Evolutionary conservation across 2,797 vertebrate genomes (phyloP).

Genomic region (Phrynocephalus forsythii): DNA sequence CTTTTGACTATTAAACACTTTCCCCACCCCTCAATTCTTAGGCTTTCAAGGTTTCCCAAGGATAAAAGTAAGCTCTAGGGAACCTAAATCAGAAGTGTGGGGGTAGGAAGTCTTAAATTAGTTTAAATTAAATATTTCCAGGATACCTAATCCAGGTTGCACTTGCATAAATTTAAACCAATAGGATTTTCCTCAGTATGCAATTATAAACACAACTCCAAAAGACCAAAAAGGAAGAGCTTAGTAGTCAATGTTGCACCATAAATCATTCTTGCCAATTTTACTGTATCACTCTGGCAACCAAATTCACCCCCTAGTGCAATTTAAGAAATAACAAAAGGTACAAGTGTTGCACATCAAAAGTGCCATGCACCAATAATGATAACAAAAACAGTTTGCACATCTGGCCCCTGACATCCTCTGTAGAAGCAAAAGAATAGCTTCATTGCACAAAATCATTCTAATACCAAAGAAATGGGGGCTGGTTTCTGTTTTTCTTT

Average conservation of each 20-base stretch:
- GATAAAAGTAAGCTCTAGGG: no score
- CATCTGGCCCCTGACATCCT: not conserved
- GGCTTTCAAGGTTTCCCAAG: no score
- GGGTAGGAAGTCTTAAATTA: no score
- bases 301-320: not conserved
- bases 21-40: no score
- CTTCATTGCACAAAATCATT: not conserved
- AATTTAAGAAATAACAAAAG: not conserved
- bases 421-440: not conserved
- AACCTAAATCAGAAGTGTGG: no score
- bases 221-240: no score
- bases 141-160: no score
- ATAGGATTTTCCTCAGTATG: no score
- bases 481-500: not conserved
- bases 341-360: not conserved
- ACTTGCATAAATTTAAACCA: no score
- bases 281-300: not conserved
- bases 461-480: not conserved
- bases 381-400: not conserved
- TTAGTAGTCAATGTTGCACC: not conserved
- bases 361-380: not conserved
- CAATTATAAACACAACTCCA: no score
- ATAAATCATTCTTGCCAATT: not conserved
- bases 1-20: no score
- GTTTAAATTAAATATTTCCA: no score